Conservation (phyloP, 1,140 invertebrate species). For the Agraylea sexmaculata region DNA sequence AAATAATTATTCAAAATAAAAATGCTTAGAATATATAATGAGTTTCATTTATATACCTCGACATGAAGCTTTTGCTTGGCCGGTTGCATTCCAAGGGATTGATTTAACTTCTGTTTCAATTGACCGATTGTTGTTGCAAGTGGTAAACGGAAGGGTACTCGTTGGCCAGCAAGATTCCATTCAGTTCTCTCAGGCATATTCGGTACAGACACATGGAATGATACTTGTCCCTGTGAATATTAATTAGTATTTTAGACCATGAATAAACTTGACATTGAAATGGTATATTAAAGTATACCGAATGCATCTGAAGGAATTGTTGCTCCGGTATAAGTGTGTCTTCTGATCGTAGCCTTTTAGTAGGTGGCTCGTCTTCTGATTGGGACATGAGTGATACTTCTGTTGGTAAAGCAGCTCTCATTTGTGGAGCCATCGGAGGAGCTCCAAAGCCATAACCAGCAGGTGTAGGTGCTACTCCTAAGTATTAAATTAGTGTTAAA, state of each 20-base stretch:
- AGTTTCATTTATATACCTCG: slow-evolving; percentile 46
- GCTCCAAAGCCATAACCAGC: slow-evolving; percentile 9
- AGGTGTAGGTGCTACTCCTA: slow-evolving; percentile 8
- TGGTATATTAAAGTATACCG: slow-evolving; percentile 28
- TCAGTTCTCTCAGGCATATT: slow-evolving; percentile 80
- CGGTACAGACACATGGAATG: slow-evolving; percentile 47
- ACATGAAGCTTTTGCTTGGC: slow-evolving; percentile 94
- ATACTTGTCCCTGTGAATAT: slow-evolving; percentile 16
- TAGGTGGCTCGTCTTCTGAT: slow-evolving; percentile 70
- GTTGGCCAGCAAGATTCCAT: slow-evolving; percentile 94
- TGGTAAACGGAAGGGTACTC: slow-evolving; percentile 65
- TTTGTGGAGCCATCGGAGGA: slow-evolving; percentile 11
- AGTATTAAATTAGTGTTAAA: slow-evolving; percentile 2
- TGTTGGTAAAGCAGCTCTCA: slow-evolving; percentile 24
- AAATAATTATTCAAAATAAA: slow-evolving; percentile 10
- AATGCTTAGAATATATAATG: slow-evolving; percentile 4
- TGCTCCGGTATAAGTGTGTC: slow-evolving; percentile 83
- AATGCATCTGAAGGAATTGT: slow-evolving; percentile 33
- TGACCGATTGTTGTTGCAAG: slow-evolving; percentile 70
- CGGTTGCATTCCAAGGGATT: slow-evolving; percentile 84
- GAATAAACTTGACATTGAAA: not conserved
- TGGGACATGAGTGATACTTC: slow-evolving; percentile 40
- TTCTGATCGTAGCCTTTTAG: slow-evolving; percentile 84
- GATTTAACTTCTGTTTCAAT: slow-evolving; percentile 82
- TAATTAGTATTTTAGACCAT: slow-evolving; percentile 5